Evolutionary conservation across 2,888 invertebrate genomes (phyloP).

Genomic region (Mythimna ferrago): DNA sequence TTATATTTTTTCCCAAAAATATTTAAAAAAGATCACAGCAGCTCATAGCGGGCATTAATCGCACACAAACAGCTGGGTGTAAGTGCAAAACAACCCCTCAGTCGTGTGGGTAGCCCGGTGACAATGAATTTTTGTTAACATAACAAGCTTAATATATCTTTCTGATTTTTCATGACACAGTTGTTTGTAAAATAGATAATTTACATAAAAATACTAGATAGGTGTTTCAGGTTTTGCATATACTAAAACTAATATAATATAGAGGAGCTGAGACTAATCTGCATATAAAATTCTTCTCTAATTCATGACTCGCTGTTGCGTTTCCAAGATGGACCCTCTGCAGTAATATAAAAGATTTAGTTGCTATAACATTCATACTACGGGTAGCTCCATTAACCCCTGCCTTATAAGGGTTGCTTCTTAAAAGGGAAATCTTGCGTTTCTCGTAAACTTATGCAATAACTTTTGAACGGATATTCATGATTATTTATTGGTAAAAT

Average conservation of each 20-base stretch:
- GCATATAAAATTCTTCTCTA: conserved; percentile 62
- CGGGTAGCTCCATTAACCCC: conserved; percentile 73
- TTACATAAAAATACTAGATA: too few species aligned
- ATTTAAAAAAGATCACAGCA: too few species aligned
- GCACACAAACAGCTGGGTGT: too few species aligned
- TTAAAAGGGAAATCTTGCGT: conserved; percentile 60
- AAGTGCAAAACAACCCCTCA: too few species aligned
- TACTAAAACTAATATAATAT: not conserved
- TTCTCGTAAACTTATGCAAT: conserved; percentile 58
- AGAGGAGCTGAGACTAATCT: conserved; percentile 55
- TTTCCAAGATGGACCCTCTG: conserved; percentile 49
- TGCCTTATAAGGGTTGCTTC: conserved; percentile 71
- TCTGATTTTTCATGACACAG: too few species aligned
- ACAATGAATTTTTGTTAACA: too few species aligned
- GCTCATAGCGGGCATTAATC: too few species aligned
- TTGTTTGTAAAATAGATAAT: too few species aligned
- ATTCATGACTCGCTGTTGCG: conserved; percentile 65
- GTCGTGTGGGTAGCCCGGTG: too few species aligned
- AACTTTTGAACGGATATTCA: conserved; percentile 55
- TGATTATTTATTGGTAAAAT: conserved; percentile 63
- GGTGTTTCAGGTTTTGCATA: too few species aligned
- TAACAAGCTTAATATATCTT: too few species aligned
- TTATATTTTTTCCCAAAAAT: too few species aligned
- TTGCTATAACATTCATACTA: conserved; percentile 80
- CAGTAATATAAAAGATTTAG: conserved; percentile 80